Evolutionary conservation across 2,113 vertebrate species (phyloP).

Genomic region (mouse (Mus musculus)): DNA sequence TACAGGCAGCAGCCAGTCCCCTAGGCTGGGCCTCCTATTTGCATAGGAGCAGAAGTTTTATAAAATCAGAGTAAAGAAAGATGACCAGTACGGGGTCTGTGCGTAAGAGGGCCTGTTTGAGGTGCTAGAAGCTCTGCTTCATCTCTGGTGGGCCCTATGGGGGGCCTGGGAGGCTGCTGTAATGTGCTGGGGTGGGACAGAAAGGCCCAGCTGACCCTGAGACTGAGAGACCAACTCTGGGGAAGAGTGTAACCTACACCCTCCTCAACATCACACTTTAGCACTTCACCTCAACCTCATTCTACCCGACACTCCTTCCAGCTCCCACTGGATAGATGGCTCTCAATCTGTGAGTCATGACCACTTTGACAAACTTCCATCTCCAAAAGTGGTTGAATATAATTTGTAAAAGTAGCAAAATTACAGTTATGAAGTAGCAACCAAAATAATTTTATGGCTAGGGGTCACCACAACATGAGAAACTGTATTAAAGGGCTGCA

Average conservation of each 20-base stretch:
- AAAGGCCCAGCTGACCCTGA: neutral
- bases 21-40: neutral
- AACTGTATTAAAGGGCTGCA: neutral
- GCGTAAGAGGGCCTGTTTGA: neutral
- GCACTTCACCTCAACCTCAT: no score
- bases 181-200: neutral
- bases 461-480: neutral
- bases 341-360: neutral
- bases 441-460: neutral
- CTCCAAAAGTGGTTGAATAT: neutral
- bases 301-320: rapidly evolving
- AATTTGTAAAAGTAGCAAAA: neutral
- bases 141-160: neutral
- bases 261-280: rapidly evolving
- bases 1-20: no score
- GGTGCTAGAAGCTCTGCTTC: neutral
- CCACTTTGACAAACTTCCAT: neutral
- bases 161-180: rapidly evolving
- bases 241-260: neutral
- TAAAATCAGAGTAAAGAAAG: neutral
- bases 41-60: neutral
- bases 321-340: no score
- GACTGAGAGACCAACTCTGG: rapidly evolving
- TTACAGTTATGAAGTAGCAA: neutral
- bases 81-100: neutral